phyloP scores from a whole-genome alignment of 2,888 invertebrate species.

The Apotomis betuletana region DNA sequence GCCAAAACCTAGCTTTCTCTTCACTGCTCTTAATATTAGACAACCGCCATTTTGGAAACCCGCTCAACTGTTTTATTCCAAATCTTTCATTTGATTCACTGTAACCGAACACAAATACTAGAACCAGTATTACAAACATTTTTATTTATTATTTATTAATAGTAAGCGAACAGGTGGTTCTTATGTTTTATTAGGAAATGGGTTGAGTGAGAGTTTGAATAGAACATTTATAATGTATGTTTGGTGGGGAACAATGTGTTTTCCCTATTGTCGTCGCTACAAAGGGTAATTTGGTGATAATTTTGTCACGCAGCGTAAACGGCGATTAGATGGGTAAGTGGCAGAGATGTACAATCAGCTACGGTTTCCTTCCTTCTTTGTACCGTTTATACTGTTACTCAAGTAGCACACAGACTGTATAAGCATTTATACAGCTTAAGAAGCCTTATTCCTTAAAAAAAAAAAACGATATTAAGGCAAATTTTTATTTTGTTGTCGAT shows the following conservation, averaged over 20 bases:
- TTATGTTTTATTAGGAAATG: conserved; percentile 1
- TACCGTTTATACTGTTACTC: not conserved
- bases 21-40: conserved; percentile 44
- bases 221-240: conserved; percentile 18
- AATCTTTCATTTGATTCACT: conserved; percentile 14
- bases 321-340: conserved; percentile 13
- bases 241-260: conserved; percentile 30
- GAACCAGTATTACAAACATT: no score
- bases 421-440: no score
- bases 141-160: not conserved
- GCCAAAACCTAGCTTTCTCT: conserved; percentile 63
- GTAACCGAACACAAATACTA: not conserved
- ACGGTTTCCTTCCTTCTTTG: not conserved
- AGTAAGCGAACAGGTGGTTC: not conserved
- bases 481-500: no score
- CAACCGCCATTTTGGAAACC: conserved; percentile 22
- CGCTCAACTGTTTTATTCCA: not conserved
- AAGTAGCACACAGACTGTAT: no score
- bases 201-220: conserved; percentile 8
- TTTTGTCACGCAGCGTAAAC: conserved; percentile 29
- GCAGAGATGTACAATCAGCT: conserved; percentile 25
- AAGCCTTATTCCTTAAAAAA: no score
- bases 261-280: conserved; percentile 31
- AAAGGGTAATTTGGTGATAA: conserved; percentile 39
- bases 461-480: no score